A percentile compares a stretch with the other conserved stretches of the same genome.
These are phyloP conservation scores for Clusia tigrina DNA, from an alignment of 2,888 invertebrate genomes.

Conservation along the genomic window DNA sequence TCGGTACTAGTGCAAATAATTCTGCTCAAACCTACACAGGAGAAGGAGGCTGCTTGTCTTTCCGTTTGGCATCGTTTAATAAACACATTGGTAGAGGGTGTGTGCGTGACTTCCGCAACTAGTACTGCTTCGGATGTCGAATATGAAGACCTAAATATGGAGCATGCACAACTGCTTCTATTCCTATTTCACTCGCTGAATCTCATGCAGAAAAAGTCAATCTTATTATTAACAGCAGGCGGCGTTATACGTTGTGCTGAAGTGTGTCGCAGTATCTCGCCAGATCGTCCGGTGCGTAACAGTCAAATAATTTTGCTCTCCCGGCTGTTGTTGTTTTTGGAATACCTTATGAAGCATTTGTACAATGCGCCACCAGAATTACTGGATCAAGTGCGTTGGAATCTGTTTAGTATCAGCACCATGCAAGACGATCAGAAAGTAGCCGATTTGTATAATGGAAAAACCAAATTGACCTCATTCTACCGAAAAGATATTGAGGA, in stretches of 20 bases:
- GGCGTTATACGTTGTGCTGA: conserved; percentile 75
- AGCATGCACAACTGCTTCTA: conserved; percentile 91
- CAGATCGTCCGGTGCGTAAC: conserved; percentile 60
- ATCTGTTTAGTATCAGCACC: conserved; percentile 74
- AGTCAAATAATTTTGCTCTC: conserved; percentile 83
- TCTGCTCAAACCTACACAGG: conserved; percentile 79
- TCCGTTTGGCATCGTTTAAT: conserved; percentile 92
- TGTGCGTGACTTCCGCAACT: conserved; percentile 63
- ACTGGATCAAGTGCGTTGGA: conserved; percentile 88
- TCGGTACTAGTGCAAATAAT: conserved; percentile 87
- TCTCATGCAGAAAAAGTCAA: conserved; percentile 95
- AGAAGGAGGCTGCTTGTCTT: conserved; percentile 88
- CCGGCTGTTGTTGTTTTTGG: conserved; percentile 84
- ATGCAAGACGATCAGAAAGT: conserved; percentile 68
- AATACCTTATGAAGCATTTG: conserved; percentile 93
- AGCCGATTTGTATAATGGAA: conserved; percentile 64
- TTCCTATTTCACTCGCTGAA: conserved; percentile 95
- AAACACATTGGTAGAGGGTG: conserved; percentile 87
- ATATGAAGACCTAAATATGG: conserved; percentile 86
- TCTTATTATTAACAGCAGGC: conserved; percentile 83
- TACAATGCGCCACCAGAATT: conserved; percentile 90
- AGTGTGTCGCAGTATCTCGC: conserved; percentile 66
- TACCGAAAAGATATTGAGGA: conserved; percentile 80
- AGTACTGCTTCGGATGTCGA: conserved; percentile 55
- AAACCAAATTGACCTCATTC: conserved; percentile 73